These are phyloP conservation scores for Eristalinus aeneus DNA, from an alignment of 2,888 invertebrate genomes.

Conservation along the genomic window DNA sequence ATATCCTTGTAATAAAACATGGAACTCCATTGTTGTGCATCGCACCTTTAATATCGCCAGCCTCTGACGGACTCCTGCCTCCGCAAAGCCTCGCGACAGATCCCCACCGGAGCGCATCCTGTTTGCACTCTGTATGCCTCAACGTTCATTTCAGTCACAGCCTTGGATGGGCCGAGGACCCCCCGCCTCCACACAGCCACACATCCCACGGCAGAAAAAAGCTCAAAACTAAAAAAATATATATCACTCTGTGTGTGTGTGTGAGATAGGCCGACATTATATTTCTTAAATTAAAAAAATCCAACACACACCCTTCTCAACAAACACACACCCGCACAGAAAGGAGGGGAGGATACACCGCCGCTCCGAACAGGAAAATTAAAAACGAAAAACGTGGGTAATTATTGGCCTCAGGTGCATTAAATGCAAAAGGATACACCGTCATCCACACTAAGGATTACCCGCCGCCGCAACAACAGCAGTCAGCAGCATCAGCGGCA, in stretches of 20 bases:
- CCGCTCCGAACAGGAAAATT: conserved; percentile 72
- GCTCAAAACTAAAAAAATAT: conserved; percentile 35
- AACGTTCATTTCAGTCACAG: conserved; percentile 62
- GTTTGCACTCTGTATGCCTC: conserved; percentile 53
- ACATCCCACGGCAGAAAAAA: conserved; percentile 5
- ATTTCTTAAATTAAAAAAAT: conserved; percentile 67
- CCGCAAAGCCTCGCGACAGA: not conserved
- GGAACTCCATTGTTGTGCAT: conserved; percentile 51
- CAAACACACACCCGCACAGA: not conserved
- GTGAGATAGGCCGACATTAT: conserved; percentile 45
- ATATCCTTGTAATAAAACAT: conserved; percentile 68
- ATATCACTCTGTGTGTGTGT: not conserved
- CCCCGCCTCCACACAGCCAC: conserved; percentile 23
- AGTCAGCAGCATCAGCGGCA: not conserved
- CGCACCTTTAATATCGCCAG: conserved; percentile 56
- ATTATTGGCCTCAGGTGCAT: conserved; percentile 75
- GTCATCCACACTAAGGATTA: conserved; percentile 51
- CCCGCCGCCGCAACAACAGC: not conserved
- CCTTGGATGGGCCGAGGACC: conserved; percentile 59
- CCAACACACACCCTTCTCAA: conserved; percentile 25
- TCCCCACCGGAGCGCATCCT: conserved; percentile 47
- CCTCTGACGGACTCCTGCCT: not conserved
- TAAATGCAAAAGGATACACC: conserved; percentile 72
- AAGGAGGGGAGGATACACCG: conserved; percentile 13
- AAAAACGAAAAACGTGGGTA: conserved; percentile 74